phyloP scores from a whole-genome alignment of 2,113 vertebrate genomes.

The Centropristis striata region DNA sequence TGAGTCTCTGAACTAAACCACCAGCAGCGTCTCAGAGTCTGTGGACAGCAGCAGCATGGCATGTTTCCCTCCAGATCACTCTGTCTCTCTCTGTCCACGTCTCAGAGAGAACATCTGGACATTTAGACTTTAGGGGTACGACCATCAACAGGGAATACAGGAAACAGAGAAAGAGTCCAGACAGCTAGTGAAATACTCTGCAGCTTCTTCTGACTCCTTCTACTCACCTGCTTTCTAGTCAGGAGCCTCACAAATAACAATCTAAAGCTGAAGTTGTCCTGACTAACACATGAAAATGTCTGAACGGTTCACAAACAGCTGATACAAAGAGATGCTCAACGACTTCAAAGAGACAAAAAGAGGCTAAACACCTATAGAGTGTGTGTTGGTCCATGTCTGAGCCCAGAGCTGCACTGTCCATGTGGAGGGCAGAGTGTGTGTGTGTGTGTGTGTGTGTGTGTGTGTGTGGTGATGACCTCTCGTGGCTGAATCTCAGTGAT shows the following conservation, averaged over 20 bases:
- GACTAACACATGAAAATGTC: conserved; percentile 27
- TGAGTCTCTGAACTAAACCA: conserved; percentile 66
- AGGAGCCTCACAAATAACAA: conserved; percentile 16
- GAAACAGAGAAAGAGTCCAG: conserved; percentile 40
- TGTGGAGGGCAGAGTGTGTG: neutral
- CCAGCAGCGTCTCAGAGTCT: too few relatives aligned
- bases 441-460: conserved; percentile 22
- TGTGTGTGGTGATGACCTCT: conserved; percentile 74
- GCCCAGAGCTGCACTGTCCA: too few relatives aligned
- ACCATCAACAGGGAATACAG: neutral
- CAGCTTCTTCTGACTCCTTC: conserved; percentile 46
- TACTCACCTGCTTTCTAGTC: conserved; percentile 28
- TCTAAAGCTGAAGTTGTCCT: conserved; percentile 12
- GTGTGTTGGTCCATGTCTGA: too few relatives aligned
- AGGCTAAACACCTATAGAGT: too few relatives aligned
- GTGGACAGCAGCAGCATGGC: too few relatives aligned
- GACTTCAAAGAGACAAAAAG: too few relatives aligned
- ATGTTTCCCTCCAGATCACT: conserved; percentile 36
- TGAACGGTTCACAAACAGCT: neutral
- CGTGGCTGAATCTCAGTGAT: conserved; percentile 78
- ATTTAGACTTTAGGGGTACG: conserved; percentile 1
- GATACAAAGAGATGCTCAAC: too few relatives aligned
- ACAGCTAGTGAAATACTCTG: conserved; percentile 22
- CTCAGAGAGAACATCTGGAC: neutral
- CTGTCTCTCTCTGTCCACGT: conserved; percentile 10